Evolutionary conservation across 2,888 invertebrate species (phyloP).

Genomic region (Lypha dubia): DNA sequence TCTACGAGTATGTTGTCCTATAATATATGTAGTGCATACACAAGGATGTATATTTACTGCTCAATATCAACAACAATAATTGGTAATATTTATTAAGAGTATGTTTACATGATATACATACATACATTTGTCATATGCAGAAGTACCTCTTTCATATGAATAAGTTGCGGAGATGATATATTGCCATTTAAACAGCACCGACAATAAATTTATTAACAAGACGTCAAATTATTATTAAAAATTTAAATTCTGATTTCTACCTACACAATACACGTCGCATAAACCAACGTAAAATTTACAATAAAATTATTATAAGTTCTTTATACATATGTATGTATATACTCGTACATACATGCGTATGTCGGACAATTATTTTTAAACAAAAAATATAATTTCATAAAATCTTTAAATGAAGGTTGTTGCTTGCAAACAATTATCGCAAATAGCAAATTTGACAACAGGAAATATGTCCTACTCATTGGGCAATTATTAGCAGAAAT

Average conservation of each 20-base stretch:
- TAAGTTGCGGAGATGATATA: not conserved
- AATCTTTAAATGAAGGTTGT: conserved; percentile 15
- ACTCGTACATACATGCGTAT: too few relatives aligned
- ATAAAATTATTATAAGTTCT: not conserved
- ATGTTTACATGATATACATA: not conserved
- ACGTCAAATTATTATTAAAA: too few relatives aligned
- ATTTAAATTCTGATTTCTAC: too few relatives aligned
- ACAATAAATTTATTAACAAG: too few relatives aligned
- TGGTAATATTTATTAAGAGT: conserved; percentile 24
- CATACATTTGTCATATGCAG: not conserved
- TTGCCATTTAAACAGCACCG: not conserved
- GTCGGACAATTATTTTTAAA: conserved; percentile 8
- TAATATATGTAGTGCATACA: too few relatives aligned
- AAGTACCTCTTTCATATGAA: too few relatives aligned
- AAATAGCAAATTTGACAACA: not conserved
- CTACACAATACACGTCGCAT: not conserved
- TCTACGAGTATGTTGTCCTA: conserved; percentile 7
- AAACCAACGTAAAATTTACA: not conserved
- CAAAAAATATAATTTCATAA: conserved; percentile 4
- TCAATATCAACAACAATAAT: not conserved
- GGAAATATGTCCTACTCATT: conserved; percentile 13
- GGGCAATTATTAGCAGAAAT: not conserved
- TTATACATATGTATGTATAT: too few relatives aligned
- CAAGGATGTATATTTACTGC: not conserved
- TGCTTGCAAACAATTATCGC: conserved; percentile 1